Conservation (phyloP, 2,113 vertebrate genomes). For the Hypomesus transpacificus region DNA sequence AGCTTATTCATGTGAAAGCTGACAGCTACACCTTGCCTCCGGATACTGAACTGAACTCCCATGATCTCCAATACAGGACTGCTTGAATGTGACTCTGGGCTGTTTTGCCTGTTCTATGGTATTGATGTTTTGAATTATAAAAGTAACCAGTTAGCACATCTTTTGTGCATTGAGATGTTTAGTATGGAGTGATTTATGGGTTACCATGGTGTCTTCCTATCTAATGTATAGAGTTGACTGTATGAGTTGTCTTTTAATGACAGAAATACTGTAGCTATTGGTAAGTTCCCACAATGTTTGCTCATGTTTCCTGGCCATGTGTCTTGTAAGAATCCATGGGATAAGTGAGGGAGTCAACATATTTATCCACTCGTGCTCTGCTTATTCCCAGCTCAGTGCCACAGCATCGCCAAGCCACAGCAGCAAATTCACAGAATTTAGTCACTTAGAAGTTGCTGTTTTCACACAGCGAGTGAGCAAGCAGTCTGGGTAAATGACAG, state of each 20-base stretch:
- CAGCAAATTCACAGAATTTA: conserved; percentile 16
- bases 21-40: conserved; percentile 64
- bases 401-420: background rate
- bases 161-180: too few species aligned
- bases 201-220: too few species aligned
- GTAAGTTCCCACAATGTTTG: background rate
- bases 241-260: too few species aligned
- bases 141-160: too few species aligned
- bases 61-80: conserved; percentile 19
- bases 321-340: conserved; percentile 9
- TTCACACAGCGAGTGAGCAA: conserved; percentile 28
- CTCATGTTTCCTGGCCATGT: conserved; percentile 8
- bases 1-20: conserved; percentile 64
- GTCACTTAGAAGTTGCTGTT: conserved; percentile 28
- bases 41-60: conserved; percentile 45
- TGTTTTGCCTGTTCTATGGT: too few species aligned
- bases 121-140: too few species aligned
- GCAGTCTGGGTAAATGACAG: conserved; percentile 44
- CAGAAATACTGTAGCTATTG: too few species aligned
- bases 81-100: conserved; percentile 12
- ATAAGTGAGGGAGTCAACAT: conserved; percentile 23
- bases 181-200: too few species aligned
- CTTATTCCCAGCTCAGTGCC: background rate
- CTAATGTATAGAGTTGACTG: too few species aligned
- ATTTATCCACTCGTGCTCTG: conserved; percentile 3